Conservation (phyloP, 2,797 vertebrate species). For the Strix occidentalis region DNA sequence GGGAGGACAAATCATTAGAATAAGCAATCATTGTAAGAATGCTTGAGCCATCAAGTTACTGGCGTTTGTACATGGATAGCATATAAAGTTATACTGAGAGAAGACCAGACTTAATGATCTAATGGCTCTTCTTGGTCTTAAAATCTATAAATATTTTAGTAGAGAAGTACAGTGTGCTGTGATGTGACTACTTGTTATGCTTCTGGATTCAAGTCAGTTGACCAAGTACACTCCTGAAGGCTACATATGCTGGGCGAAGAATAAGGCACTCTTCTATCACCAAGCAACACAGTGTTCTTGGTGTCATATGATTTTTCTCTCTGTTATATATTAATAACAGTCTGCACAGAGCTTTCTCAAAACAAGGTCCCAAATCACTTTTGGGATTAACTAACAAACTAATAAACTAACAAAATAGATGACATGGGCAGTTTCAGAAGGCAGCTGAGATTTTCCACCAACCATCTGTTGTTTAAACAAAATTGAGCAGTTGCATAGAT, state of each 20-base stretch:
- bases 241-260: not conserved
- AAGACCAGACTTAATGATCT: not conserved
- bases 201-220: not conserved
- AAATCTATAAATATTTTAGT: not conserved
- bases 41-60: not conserved
- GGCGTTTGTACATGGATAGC: not conserved
- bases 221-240: not conserved
- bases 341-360: not conserved
- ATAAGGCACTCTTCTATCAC: not conserved
- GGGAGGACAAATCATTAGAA: not conserved
- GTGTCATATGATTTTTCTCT: not conserved
- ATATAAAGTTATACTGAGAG: not conserved
- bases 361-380: not conserved
- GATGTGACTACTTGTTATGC: not conserved
- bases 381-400: not conserved
- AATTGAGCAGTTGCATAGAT: not conserved
- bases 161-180: not conserved
- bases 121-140: not conserved
- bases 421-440: not conserved
- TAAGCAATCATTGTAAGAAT: not conserved
- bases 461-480: not conserved
- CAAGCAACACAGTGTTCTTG: not conserved
- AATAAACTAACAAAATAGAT: not conserved
- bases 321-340: not conserved
- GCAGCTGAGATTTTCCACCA: not conserved